These are phyloP conservation scores for Melikaiella ostensackeni DNA, from an alignment of 2,888 invertebrate species.

Conservation along the genomic window DNA sequence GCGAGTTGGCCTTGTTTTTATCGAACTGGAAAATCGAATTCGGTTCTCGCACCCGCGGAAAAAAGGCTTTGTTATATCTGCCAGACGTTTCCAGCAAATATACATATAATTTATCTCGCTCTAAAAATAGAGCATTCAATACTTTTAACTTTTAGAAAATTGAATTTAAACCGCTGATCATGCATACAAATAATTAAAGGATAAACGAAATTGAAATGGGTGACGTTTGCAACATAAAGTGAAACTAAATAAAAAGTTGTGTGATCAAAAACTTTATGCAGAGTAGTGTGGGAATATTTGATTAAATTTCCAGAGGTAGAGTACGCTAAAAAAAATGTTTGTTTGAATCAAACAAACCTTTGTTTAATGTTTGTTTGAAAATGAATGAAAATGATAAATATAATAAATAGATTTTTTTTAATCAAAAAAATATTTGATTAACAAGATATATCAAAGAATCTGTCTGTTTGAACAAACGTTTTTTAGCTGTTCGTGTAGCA, in stretches of 20 bases:
- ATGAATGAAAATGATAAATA: too few relatives aligned
- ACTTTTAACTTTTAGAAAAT: conserved; percentile 15
- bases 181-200: not conserved
- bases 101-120: conserved; percentile 18
- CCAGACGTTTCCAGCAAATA: conserved; percentile 25
- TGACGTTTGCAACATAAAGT: too few relatives aligned
- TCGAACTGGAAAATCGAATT: conserved; percentile 40
- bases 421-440: too few relatives aligned
- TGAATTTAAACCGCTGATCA: not conserved
- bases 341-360: too few relatives aligned
- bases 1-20: conserved; percentile 29
- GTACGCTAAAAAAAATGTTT: too few relatives aligned
- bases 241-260: not conserved
- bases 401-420: too few relatives aligned
- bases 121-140: not conserved
- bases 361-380: too few relatives aligned
- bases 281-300: not conserved
- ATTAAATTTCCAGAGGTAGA: not conserved
- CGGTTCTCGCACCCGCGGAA: conserved; percentile 20
- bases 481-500: not conserved
- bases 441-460: too few relatives aligned
- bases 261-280: not conserved
- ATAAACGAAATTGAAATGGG: not conserved
- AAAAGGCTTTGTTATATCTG: conserved; percentile 26
- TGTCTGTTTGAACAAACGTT: too few relatives aligned